Percentiles rank a stretch among this genome's conserved stretches.
Evolutionary conservation across 1,140 invertebrate genomes (phyloP).

Genomic region (Drosophila kepulauana): DNA sequence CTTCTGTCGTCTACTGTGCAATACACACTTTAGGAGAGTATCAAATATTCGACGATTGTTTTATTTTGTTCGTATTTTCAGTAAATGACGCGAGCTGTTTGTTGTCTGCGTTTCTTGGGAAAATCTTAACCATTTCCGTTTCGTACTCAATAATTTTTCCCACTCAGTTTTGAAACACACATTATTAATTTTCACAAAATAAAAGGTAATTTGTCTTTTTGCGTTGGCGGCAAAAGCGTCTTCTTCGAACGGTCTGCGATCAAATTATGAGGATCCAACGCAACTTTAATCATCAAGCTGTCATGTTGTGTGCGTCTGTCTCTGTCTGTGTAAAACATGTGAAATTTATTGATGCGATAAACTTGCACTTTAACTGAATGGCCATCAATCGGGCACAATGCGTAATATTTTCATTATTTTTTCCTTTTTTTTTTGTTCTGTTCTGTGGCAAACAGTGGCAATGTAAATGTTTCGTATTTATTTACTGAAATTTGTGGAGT

Average conservation of each 20-base stretch:
- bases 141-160: constrained; percentile 13
- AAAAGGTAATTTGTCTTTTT: constrained; percentile 68
- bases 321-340: constrained; percentile 22
- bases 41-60: background rate
- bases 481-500: constrained; percentile 41
- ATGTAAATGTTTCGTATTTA: constrained; percentile 41
- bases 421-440: background rate
- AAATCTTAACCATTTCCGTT: constrained; percentile 72
- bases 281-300: constrained; percentile 1
- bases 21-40: background rate
- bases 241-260: background rate
- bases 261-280: constrained; percentile 5
- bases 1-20: no score
- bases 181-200: constrained; percentile 69
- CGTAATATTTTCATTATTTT: constrained; percentile 29
- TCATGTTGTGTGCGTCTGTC: background rate
- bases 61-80: constrained; percentile 24
- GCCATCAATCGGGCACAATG: constrained; percentile 10
- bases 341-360: constrained; percentile 57
- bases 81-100: constrained; percentile 55
- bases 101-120: constrained; percentile 55
- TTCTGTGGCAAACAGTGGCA: constrained; percentile 28
- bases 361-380: constrained; percentile 43
- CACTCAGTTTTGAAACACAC: constrained; percentile 20
- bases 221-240: constrained; percentile 33